Evolutionary conservation across 2,888 invertebrate species (phyloP).

Genomic region (Cerastis rubricosa): DNA sequence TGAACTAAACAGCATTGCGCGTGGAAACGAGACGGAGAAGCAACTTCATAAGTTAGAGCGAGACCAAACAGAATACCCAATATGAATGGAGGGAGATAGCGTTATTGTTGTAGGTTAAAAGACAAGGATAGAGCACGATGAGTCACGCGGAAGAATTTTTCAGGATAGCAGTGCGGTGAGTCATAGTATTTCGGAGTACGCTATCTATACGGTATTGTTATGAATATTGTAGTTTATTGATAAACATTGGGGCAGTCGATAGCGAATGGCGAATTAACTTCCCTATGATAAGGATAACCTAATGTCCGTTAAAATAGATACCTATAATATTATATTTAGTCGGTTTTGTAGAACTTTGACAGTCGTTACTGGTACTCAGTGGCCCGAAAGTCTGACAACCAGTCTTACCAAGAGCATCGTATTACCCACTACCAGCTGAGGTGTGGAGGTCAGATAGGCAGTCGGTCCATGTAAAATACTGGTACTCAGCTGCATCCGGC

Average conservation of each 20-base stretch:
- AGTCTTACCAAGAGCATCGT: no score
- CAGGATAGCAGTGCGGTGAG: constrained; percentile 52
- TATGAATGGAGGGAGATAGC: constrained; percentile 37
- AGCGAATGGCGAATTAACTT: background rate
- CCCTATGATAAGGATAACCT: background rate
- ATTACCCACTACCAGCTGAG: no score
- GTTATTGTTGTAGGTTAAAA: constrained; percentile 26
- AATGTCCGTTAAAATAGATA: background rate
- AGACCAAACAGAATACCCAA: constrained; percentile 23
- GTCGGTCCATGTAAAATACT: no score
- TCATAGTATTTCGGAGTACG: constrained; percentile 47
- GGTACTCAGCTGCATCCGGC: no score
- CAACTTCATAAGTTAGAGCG: constrained; percentile 13
- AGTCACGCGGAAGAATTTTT: constrained; percentile 58
- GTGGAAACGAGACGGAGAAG: constrained; percentile 49
- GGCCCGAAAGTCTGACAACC: no score
- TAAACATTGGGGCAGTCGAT: background rate
- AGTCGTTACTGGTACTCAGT: no score
- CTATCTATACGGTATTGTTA: constrained; percentile 9
- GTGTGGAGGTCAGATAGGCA: no score
- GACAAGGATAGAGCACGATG: constrained; percentile 59
- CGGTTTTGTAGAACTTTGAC: no score
- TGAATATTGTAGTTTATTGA: constrained; percentile 9
- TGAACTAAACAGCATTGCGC: constrained; percentile 53
- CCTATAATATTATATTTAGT: no score